Percentiles rank a stretch among this genome's conserved stretches.
These are phyloP conservation scores for Simalia tracyae DNA, from an alignment of 2,797 vertebrate genomes.

Conservation along the genomic window DNA sequence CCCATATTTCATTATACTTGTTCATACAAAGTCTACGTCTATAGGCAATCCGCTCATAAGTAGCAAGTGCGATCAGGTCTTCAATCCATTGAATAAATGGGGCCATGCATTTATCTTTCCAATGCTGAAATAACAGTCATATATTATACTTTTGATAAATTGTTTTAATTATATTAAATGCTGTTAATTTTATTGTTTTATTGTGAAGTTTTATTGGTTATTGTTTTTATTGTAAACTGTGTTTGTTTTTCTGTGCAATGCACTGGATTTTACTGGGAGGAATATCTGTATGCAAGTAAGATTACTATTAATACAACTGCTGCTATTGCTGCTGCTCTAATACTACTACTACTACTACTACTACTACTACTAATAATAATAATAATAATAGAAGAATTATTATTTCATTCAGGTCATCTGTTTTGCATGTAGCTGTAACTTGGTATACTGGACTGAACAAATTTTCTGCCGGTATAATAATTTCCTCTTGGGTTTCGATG, in stretches of 20 bases:
- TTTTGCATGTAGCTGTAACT: neutral
- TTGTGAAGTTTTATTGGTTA: neutral
- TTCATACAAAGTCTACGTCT: no score
- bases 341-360: neutral
- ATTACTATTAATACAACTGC: neutral
- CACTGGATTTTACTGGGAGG: neutral
- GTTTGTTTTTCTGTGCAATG: neutral
- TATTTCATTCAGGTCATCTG: neutral
- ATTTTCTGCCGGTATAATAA: neutral
- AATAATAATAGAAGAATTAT: neutral
- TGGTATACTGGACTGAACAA: neutral
- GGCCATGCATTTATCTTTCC: no score
- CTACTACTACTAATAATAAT: no score
- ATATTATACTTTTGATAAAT: no score
- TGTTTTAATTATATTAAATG: neutral
- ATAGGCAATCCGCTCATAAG: no score
- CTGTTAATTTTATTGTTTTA: neutral
- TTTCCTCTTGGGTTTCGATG: neutral
- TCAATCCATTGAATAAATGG: no score
- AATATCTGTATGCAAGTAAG: neutral
- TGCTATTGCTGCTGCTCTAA: neutral
- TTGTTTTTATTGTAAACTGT: neutral
- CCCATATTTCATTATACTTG: no score
- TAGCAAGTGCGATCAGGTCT: no score
- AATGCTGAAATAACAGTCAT: neutral